These are phyloP conservation scores for Paraescarpia echinospica DNA, from an alignment of 1,140 invertebrate species.

Conservation along the genomic window DNA sequence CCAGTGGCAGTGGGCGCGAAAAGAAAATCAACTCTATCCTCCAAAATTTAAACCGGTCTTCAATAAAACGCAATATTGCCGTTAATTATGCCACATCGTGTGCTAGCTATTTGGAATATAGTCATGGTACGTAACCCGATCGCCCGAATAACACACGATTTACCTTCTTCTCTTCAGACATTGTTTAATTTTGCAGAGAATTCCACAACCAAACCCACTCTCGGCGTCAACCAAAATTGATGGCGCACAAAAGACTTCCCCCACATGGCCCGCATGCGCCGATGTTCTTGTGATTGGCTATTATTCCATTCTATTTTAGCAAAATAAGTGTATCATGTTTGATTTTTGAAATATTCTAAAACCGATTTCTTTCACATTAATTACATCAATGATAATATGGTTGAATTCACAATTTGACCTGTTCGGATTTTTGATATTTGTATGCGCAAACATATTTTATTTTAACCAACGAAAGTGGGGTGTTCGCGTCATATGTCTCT, in stretches of 20 bases:
- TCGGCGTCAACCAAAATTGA: background rate
- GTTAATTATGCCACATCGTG: background rate
- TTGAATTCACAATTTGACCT: background rate
- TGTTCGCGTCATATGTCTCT: background rate
- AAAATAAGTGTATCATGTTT: background rate
- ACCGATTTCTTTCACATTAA: background rate
- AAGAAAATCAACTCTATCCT: background rate
- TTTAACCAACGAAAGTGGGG: background rate
- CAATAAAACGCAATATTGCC: background rate
- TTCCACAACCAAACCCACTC: background rate
- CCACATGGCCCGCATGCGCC: background rate
- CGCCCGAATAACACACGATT: background rate
- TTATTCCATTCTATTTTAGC: background rate
- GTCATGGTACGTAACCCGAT: background rate
- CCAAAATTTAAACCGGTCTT: background rate
- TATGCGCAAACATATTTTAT: background rate
- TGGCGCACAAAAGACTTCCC: constrained; percentile 2
- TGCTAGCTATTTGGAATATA: background rate
- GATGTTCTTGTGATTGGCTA: background rate
- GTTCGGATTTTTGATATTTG: background rate
- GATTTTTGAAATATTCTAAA: background rate
- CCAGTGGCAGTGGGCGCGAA: background rate
- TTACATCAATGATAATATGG: background rate
- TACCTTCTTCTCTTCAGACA: constrained; percentile 5
- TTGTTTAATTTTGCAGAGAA: background rate